phyloP scores from a whole-genome alignment of 1,140 invertebrate species.

The Meloidogyne chitwoodi region DNA sequence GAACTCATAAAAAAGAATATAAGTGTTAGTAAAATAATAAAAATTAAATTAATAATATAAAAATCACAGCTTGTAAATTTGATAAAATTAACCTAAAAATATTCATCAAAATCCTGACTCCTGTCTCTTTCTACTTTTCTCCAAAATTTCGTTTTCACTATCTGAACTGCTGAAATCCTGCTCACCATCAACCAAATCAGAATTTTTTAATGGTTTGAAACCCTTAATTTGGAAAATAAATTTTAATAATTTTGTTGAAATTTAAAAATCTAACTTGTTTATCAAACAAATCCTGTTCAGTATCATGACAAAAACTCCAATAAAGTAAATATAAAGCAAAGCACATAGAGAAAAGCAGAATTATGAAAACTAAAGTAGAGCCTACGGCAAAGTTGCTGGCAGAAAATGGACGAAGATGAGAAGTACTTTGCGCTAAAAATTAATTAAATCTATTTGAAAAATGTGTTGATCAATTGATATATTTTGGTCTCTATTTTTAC shows the following conservation, averaged over 20 bases:
- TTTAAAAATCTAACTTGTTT: constrained; percentile 37
- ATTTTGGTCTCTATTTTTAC: too few relatives aligned
- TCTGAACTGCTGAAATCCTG: constrained; percentile 3
- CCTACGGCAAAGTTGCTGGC: neutral
- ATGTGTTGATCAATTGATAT: too few relatives aligned
- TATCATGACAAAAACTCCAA: constrained; percentile 8
- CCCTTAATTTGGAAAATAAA: constrained; percentile 37
- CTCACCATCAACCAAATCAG: constrained; percentile 12
- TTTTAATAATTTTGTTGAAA: neutral
- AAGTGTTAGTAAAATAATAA: too few relatives aligned
- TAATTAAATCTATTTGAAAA: neutral
- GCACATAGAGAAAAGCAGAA: neutral
- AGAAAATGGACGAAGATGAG: neutral
- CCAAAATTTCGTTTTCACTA: neutral
- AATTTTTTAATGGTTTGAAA: constrained; percentile 52
- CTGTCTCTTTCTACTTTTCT: neutral
- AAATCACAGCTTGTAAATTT: neutral
- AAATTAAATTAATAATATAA: neutral
- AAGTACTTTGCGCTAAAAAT: neutral
- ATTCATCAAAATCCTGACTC: constrained; percentile 5
- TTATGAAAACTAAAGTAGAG: neutral
- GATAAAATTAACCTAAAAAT: neutral
- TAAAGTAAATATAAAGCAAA: constrained; percentile 20
- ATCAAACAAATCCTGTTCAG: constrained; percentile 30
- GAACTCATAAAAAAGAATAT: too few relatives aligned